phyloP scores from a whole-genome alignment of 2,113 vertebrate species.

The Asarcornis scutulata region DNA sequence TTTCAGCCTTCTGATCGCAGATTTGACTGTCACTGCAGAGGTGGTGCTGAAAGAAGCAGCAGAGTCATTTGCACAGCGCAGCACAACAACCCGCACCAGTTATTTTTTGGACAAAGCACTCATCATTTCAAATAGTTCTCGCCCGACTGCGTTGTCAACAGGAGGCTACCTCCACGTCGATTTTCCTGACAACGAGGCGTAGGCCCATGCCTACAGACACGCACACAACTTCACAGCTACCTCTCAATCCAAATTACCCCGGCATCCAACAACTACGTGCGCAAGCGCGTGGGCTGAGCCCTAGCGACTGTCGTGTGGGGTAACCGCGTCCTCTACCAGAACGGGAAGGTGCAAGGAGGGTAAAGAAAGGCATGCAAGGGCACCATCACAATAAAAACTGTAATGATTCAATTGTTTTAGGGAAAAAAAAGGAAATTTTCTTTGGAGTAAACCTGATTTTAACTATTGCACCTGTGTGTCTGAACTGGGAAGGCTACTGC shows the following conservation, averaged over 20 bases:
- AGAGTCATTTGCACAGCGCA: constrained; percentile 19
- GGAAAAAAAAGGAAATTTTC: neutral
- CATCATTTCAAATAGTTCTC: neutral
- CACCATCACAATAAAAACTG: neutral
- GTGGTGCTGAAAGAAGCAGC: constrained; percentile 86
- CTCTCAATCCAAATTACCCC: neutral
- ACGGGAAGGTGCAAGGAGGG: neutral
- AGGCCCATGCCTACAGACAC: neutral
- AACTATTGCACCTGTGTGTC: neutral
- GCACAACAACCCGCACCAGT: neutral
- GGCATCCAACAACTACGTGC: rapidly evolving
- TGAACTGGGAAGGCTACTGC: neutral
- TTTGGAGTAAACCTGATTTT: neutral
- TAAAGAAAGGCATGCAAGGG: neutral
- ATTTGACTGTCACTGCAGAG: constrained; percentile 98
- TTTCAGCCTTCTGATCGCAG: constrained; percentile 97
- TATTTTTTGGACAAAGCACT: neutral
- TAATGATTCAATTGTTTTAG: neutral
- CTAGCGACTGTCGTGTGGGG: rapidly evolving
- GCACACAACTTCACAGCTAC: neutral
- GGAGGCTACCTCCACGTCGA: neutral
- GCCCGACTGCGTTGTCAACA: neutral
- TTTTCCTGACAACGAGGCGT: neutral
- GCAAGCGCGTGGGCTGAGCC: rapidly evolving
- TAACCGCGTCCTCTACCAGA: neutral